Evolutionary conservation across 2,113 vertebrate species (phyloP), one percentile per base, ranked within the genome.

Genomic region (Falcunculus frontatus): DNA sequence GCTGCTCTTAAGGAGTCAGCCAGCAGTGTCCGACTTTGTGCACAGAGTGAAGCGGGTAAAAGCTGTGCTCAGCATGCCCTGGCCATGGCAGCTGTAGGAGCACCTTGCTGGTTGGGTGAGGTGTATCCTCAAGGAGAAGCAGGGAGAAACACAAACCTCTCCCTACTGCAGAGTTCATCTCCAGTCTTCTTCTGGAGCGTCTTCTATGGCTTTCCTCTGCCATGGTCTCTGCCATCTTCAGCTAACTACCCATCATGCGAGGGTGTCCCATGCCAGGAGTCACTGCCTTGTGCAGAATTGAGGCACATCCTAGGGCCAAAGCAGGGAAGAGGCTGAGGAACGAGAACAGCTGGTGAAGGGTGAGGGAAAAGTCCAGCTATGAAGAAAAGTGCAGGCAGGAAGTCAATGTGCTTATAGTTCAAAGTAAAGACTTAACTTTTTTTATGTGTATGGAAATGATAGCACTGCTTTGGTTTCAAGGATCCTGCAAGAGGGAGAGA

Each of bases 261-360:
- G 17, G 27, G 25, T 5, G 1, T 29, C 33, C 50, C 30, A 10
- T 0, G 0, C 26, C 32, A 16, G 76, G 20, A 63, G n/a, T 37
- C 7, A 4, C 37, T 62, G 55, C 68, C 39, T 78, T 0, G 0
- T 15, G 46, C 33, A 35, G 59, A 39, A 64, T 2, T 23, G 57
- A 39, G 52, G 16, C 35, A 52, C 35, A 53, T 35, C 56, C 1
- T 4, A 63, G 44, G 35, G 9, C 57, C 42, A 67, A 27, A 37
- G 55, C 42, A 53, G 67, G 33, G 42, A 63, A 59, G 50, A 69
- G 73, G 14, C 22, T 53, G 37, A 90, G 46, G 30, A 52, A 15
- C 5, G 30, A 78, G 33, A 49, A 69, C 29, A 88, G 29, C 16
- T 42, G n/a, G 46, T 29, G 21, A 74, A 33, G 11, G 20, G 10